phyloP scores from a whole-genome alignment of 2,113 vertebrate species.

The Canis aureus region DNA sequence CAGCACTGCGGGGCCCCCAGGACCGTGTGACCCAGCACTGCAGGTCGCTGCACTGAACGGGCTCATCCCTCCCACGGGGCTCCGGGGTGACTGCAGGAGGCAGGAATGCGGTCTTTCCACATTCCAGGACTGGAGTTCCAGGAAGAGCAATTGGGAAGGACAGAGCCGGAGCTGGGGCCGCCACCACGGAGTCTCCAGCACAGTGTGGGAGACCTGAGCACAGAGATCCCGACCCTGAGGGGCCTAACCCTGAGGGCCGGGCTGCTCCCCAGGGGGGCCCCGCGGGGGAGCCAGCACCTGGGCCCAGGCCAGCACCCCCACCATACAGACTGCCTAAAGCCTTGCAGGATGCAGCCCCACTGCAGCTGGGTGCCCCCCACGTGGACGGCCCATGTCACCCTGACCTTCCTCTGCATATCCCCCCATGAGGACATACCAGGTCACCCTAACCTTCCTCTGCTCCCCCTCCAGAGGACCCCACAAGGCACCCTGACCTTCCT shows the following conservation, averaged over 20 bases:
- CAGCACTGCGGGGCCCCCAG: not conserved
- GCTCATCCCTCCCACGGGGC: no score
- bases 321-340: rapidly evolving
- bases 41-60: not conserved
- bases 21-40: not conserved
- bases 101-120: not conserved
- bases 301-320: not conserved
- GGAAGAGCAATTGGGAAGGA: not conserved
- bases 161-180: not conserved
- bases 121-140: not conserved
- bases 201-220: no score
- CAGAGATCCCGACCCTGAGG: no score
- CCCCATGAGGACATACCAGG: not conserved
- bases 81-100: not conserved
- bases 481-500: no score
- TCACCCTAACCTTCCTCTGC: not conserved
- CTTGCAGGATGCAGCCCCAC: not conserved
- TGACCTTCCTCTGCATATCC: not conserved
- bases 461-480: no score
- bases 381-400: not conserved
- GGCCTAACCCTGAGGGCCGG: no score
- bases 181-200: no score
- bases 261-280: not conserved
- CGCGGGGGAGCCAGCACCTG: rapidly evolving
- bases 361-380: not conserved